Base-by-base conservation (phyloP, 1,140 invertebrate genomes). In the Hestina assimilis region DNA sequence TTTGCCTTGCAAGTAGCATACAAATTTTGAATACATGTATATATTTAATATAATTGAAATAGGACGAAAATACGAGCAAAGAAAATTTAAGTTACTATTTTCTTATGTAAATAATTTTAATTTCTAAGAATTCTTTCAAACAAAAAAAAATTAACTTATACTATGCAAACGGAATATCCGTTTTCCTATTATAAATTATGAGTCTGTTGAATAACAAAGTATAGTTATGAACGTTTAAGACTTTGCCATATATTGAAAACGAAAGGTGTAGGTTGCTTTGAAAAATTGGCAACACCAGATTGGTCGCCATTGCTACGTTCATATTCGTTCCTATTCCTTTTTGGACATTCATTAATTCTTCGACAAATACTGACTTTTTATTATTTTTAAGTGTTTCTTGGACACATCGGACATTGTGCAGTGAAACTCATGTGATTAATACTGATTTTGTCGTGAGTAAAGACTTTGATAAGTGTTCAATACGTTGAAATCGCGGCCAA, bases 401-500 rank as follows among this genome's bases (percentile, higher is more conserved):
- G 74, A 83, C 76, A 74, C 62, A 58, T 65, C 58, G 70, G 80
- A 83, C 72, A 69, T 63, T 75, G 75, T 84, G 77, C 74, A 82
- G 81, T 87, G 78, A 73, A 83, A 78, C 83, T 78, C 59, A 59
- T 59, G 57, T 59, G 57, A 59, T 59, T 53, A 41, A 41, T 59
- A 47, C 28, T 53, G 50, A 21, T 52, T 47, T 75, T 73, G 59
- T 80, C 63, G 75, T 84, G 72, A 67, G 38, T 71, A 79, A 75
- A 75, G 72, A 86, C 83, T 79, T 76, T 53, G 46, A 72, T 70
- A 78, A 84, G 79, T 81, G 75, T 63, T 76, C 69, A 75, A 77
- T 75, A 79, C 76, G 76, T 69, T 60, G 72, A 82, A 86, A 88
- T 88, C 83, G 83, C 90, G 87, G 90, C 91, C 90, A 92, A 92